Conservation (phyloP, 2,113 vertebrate genomes). For the Pithys albifrons region DNA sequence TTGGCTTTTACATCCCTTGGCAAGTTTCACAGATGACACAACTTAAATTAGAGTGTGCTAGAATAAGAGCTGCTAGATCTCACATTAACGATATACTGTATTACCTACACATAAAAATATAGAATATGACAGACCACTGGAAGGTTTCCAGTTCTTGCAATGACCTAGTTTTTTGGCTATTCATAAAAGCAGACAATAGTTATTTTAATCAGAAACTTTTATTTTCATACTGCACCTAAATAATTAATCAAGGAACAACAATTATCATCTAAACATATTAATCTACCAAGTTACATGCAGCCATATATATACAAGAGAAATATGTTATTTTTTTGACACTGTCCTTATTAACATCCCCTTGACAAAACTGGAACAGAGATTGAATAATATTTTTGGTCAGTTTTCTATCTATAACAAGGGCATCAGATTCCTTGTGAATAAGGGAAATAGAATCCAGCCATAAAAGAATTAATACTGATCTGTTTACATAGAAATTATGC, state of each 20-base stretch:
- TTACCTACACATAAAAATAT: constrained; percentile 1
- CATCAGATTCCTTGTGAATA: not conserved
- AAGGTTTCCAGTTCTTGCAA: not conserved
- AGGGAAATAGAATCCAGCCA: not conserved
- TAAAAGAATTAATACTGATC: not conserved
- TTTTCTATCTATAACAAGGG: not conserved
- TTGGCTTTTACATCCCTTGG: not conserved
- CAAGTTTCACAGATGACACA: constrained; percentile 14
- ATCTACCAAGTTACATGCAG: not conserved
- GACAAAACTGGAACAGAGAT: not conserved
- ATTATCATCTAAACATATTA: not conserved
- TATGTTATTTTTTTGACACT: not conserved
- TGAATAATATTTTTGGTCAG: not conserved
- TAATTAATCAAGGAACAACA: not conserved
- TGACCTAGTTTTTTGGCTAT: constrained; percentile 31
- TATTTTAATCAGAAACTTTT: constrained; percentile 4
- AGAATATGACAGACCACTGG: not conserved
- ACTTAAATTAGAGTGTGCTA: not conserved
- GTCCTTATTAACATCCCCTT: not conserved
- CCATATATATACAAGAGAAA: not conserved
- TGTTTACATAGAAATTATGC: not conserved
- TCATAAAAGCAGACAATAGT: not conserved
- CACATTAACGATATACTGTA: not conserved
- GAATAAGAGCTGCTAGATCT: not conserved
- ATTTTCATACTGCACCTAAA: not conserved